phyloP scores from a whole-genome alignment of 2,113 vertebrate genomes.

The Perognathus longimembris region DNA sequence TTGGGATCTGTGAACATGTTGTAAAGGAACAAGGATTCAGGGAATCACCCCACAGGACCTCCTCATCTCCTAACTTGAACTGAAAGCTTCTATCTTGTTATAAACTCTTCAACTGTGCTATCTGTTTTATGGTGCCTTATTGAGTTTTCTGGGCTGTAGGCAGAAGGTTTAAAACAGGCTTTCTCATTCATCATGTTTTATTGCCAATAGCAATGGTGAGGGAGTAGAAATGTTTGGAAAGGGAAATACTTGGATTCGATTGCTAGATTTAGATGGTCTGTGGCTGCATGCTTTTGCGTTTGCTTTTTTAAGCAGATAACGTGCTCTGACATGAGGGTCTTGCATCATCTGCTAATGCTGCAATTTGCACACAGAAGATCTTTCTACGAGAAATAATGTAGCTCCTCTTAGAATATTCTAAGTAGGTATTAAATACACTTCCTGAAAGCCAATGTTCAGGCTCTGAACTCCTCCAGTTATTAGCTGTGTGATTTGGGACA shows the following conservation, averaged over 20 bases:
- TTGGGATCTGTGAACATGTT: neutral
- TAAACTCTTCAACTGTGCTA: constrained; percentile 48
- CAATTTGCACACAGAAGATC: neutral
- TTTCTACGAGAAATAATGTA: neutral
- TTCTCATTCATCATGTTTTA: constrained; percentile 39
- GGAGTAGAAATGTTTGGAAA: neutral
- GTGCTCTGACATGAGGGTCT: neutral
- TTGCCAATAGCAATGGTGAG: neutral
- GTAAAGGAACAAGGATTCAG: constrained; percentile 3
- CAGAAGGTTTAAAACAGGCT: constrained; percentile 24
- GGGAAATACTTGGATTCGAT: neutral
- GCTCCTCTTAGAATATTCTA: neutral
- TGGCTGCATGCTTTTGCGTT: neutral
- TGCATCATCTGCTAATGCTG: neutral
- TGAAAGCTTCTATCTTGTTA: constrained; percentile 61
- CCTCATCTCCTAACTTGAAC: constrained; percentile 59
- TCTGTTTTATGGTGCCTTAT: constrained; percentile 41
- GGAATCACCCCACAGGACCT: constrained; percentile 47
- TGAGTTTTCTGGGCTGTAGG: constrained; percentile 49
- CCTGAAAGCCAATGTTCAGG: neutral
- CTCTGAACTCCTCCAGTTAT: neutral
- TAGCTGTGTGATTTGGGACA: neutral
- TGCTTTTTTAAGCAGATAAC: neutral
- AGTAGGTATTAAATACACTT: neutral
- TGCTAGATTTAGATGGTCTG: neutral